Evolutionary conservation across 2,888 invertebrate species (phyloP).

Genomic region (Melipona bicolor): DNA sequence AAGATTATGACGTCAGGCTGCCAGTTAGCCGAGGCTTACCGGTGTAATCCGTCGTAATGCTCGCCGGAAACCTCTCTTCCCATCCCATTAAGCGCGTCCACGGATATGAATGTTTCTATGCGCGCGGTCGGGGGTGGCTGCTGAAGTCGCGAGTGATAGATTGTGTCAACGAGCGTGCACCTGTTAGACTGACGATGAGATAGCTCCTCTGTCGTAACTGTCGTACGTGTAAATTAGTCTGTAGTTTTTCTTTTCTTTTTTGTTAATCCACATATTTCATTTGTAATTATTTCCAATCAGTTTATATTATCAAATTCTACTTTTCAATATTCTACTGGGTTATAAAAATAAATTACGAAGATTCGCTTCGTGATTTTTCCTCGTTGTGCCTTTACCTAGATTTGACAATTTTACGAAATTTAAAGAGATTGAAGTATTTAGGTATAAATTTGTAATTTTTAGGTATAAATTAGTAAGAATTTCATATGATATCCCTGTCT

Average conservation of each 20-base stretch:
- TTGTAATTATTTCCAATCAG: too few relatives aligned
- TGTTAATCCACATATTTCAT: background rate
- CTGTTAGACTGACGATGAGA: background rate
- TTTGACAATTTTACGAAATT: too few relatives aligned
- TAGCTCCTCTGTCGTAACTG: background rate
- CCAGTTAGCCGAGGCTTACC: slow-evolving; percentile 82
- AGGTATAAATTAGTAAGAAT: too few relatives aligned
- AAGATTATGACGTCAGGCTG: slow-evolving; percentile 84
- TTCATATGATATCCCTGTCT: too few relatives aligned
- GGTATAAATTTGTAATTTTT: too few relatives aligned
- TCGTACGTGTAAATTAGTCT: background rate
- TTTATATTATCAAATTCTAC: too few relatives aligned
- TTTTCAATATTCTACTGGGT: too few relatives aligned
- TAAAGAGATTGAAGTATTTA: too few relatives aligned
- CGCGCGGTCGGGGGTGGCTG: slow-evolving; percentile 19
- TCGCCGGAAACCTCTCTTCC: slow-evolving; percentile 58
- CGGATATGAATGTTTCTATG: slow-evolving; percentile 29
- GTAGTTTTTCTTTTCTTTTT: too few relatives aligned
- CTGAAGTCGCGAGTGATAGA: background rate
- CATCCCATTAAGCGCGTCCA: slow-evolving; percentile 31
- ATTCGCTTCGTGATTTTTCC: too few relatives aligned
- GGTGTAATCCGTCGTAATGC: slow-evolving; percentile 83
- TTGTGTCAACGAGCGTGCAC: background rate
- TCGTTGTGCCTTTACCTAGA: too few relatives aligned
- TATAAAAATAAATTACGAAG: too few relatives aligned